Conservation (phyloP, 35 echinoderm and acorn worm species). For the Anneissia japonica region DNA sequence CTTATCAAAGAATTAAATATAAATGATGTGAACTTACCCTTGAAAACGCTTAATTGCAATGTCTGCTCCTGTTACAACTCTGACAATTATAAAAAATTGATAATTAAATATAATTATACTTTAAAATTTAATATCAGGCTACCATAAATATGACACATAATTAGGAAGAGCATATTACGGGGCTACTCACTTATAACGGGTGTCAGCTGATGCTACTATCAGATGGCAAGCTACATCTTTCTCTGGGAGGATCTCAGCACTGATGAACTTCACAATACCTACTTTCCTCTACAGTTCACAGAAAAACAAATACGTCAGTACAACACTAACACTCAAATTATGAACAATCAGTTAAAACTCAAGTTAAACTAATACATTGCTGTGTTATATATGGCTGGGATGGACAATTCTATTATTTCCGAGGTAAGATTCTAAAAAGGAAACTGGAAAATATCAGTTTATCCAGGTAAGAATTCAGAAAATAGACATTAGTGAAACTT, state of each 20-base stretch:
- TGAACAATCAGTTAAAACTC: too few species aligned
- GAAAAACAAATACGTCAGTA: conserved; percentile 18
- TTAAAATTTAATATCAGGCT: background rate
- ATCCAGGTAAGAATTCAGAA: too few species aligned
- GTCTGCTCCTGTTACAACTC: conserved; percentile 66
- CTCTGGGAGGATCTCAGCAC: conserved; percentile 57
- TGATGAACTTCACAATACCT: conserved; percentile 84
- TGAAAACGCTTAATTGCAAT: conserved; percentile 55
- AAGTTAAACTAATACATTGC: too few species aligned
- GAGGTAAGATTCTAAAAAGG: too few species aligned
- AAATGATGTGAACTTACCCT: background rate
- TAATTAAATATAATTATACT: background rate
- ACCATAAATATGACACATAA: too few species aligned
- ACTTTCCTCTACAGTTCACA: conserved; percentile 82
- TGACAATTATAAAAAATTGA: background rate
- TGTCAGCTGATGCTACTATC: conserved; percentile 82
- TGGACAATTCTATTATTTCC: too few species aligned
- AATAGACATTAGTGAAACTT: too few species aligned
- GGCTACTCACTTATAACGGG: conserved; percentile 69
- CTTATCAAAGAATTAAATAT: too few species aligned
- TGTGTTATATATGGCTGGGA: too few species aligned
- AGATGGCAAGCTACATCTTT: conserved; percentile 75
- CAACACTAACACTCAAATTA: too few species aligned
- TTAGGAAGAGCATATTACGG: too few species aligned
- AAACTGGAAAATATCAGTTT: too few species aligned